Evolutionary conservation across 2,113 vertebrate species (phyloP).

Genomic region (Crotalus viridis): DNA sequence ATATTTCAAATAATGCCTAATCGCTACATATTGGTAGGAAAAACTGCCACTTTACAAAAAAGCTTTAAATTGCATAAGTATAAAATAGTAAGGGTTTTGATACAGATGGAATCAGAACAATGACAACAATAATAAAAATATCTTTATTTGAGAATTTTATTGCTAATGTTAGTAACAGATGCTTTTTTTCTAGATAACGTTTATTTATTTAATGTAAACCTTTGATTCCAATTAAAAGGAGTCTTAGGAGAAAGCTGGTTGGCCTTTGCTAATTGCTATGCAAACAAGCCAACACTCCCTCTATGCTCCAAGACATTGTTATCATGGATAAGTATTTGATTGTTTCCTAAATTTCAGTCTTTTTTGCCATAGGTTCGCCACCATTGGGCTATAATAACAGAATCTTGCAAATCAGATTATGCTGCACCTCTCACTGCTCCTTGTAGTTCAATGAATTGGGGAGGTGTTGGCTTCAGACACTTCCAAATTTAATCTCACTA

Average conservation of each 20-base stretch:
- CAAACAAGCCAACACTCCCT: background rate
- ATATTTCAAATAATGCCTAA: conserved; percentile 32
- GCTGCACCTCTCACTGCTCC: background rate
- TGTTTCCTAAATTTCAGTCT: background rate
- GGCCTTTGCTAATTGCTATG: background rate
- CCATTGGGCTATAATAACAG: background rate
- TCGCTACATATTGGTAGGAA: conserved; percentile 44
- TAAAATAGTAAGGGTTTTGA: background rate
- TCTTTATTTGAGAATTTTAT: background rate
- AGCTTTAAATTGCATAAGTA: background rate
- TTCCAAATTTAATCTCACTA: background rate
- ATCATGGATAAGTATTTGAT: background rate
- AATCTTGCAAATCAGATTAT: background rate
- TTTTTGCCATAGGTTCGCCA: too few species aligned
- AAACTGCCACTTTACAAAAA: conserved; percentile 36
- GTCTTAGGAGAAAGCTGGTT: background rate
- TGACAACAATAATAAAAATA: background rate
- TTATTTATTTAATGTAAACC: background rate
- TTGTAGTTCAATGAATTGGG: background rate
- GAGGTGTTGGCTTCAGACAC: background rate
- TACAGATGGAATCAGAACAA: background rate
- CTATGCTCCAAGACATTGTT: background rate
- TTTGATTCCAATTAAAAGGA: background rate
- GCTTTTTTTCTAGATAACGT: conserved; percentile 15
- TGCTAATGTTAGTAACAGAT: background rate